Evolutionary conservation across 1,140 invertebrate genomes (phyloP), one percentile per base, ranked within the genome.

Genomic region (Meloidogyne hapla): DNA sequence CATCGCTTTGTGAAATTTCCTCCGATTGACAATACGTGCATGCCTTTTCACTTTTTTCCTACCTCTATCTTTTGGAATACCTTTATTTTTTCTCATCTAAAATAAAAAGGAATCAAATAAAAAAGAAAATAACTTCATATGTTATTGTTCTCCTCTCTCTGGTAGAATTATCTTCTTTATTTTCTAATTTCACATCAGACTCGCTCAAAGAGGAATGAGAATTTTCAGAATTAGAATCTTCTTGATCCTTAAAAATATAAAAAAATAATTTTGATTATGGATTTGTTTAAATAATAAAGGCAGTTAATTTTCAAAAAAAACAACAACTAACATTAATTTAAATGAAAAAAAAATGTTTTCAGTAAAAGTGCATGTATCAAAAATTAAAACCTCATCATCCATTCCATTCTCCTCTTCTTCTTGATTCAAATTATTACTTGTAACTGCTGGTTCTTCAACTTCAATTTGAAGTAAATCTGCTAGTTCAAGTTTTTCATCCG

Each of bases 21-120:
- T 40, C 2, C 79, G 77, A 25, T 81, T 81, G 45, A 80, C 82
- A 15, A 78, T 63, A 9, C 79, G 79, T 26, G 79, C 56, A 77
- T 80, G 79, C 25, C 48, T 28, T 33, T 64, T 62, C 2, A 56
- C 78, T 26, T 78, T 80, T 45, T 63, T 65, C 38, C 65, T 45
- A 8, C 33, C 68, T 25, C 48, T 80, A 13, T 73, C 71, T 4
- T 73, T 73, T 21, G 48, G 13, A 40, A 72, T 40, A 12, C 79
- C 79, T 65, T 81, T 80, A 61, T 80, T 80, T 56, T 80, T 80
- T 63, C 38, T 63, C 38, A 80, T 80, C 79, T 80, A 56, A 80
- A 80, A 69, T 28, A 21, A 25, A 75, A 69, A 76, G 0, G 18
- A n/a, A 64, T 25, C 25, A 25, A 26, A 69, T 8, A 8, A 74